phyloP scores from a whole-genome alignment of 2,888 invertebrate species.

The Thecophora atra region DNA sequence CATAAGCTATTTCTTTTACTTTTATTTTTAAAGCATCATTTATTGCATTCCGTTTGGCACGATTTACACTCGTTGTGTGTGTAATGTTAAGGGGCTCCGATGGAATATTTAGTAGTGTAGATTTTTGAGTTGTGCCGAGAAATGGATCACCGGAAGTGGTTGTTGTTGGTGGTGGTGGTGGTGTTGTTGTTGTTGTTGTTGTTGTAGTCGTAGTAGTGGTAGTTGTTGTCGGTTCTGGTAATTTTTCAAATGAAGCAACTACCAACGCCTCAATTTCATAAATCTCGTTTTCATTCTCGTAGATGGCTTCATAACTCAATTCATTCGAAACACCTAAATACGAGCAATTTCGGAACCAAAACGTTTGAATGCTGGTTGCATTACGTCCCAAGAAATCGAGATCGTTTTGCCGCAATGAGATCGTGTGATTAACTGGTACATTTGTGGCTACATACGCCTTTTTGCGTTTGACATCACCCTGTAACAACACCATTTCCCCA shows the following conservation, averaged over 20 bases:
- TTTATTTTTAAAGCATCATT: conserved; percentile 39
- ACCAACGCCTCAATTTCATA: conserved; percentile 77
- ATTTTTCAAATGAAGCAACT: conserved; percentile 74
- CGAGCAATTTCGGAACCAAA: conserved; percentile 83
- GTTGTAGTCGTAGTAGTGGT: conserved; percentile 67
- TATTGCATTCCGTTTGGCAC: conserved; percentile 47
- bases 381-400: conserved; percentile 69
- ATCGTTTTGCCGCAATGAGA: conserved; percentile 73
- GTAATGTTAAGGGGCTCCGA: conserved; percentile 50
- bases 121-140: too few relatives aligned
- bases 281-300: conserved; percentile 70
- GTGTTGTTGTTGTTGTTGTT: conserved; percentile 67
- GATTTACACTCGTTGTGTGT: conserved; percentile 25
- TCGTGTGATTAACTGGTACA: conserved; percentile 69
- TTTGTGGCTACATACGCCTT: conserved; percentile 74
- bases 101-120: conserved; percentile 52
- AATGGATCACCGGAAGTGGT: too few relatives aligned
- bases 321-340: conserved; percentile 74
- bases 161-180: conserved; percentile 67
- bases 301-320: conserved; percentile 72
- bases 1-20: conserved; percentile 50
- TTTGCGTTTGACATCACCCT: conserved; percentile 70
- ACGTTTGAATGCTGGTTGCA: conserved; percentile 71
- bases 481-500: conserved; percentile 74
- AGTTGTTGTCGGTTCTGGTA: conserved; percentile 64